Evolutionary conservation across 2,113 vertebrate genomes (phyloP).

Genomic region (Chamaetylas fuelleborni): DNA sequence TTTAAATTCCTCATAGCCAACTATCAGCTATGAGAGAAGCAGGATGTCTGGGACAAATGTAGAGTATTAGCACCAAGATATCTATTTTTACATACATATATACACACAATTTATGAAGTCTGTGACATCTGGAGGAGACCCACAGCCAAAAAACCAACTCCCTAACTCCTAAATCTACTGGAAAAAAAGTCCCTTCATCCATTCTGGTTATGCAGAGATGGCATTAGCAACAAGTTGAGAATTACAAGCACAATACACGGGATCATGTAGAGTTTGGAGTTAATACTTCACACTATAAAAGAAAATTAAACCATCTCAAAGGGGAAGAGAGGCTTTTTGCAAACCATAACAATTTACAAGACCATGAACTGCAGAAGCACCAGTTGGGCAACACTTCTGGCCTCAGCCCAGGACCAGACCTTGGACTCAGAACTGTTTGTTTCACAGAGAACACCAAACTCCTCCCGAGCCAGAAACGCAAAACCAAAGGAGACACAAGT

Average conservation of each 20-base stretch:
- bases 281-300: background rate
- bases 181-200: background rate
- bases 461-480: accelerated
- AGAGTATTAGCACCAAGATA: background rate
- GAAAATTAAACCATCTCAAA: background rate
- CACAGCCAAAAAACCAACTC: background rate
- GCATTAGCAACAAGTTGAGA: background rate
- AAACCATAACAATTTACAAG: background rate
- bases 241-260: accelerated
- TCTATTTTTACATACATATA: accelerated
- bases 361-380: background rate
- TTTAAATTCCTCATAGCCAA: background rate
- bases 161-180: background rate
- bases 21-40: background rate
- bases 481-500: background rate
- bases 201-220: background rate
- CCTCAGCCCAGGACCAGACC: background rate
- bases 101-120: accelerated
- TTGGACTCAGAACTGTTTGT: slow-evolving; percentile 1
- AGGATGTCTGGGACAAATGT: background rate
- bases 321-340: background rate
- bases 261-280: background rate
- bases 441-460: background rate
- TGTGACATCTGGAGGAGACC: background rate
- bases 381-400: background rate